phyloP scores from a whole-genome alignment of 2,888 invertebrate species.

The Lydus trimaculatus region DNA sequence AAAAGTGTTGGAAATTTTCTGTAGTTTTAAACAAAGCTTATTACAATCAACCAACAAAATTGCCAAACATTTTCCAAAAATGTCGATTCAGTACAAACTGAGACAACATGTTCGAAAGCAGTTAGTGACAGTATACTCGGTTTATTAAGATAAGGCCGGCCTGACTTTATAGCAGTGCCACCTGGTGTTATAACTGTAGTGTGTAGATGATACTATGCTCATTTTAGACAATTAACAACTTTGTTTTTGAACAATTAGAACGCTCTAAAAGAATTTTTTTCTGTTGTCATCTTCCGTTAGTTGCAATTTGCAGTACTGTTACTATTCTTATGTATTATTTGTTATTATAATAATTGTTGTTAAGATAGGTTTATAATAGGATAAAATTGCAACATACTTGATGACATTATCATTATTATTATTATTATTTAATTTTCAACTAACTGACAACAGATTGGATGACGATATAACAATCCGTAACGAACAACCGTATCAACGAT shows the following conservation, averaged over 20 bases:
- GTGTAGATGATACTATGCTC: neutral
- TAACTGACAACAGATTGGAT: neutral
- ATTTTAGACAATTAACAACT: neutral
- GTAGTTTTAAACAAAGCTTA: too few species aligned
- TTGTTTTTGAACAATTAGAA: neutral
- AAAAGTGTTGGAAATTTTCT: too few species aligned
- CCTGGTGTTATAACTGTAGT: too few species aligned
- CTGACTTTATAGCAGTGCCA: too few species aligned
- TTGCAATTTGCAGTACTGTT: neutral
- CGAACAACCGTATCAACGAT: conserved; percentile 29
- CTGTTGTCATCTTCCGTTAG: neutral
- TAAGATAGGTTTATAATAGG: neutral
- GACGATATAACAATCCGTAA: conserved; percentile 15
- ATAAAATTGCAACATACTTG: neutral
- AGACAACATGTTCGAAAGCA: too few species aligned
- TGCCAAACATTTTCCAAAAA: too few species aligned
- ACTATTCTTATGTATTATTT: neutral
- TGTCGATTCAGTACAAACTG: too few species aligned
- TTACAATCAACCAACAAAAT: too few species aligned
- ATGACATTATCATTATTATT: neutral
- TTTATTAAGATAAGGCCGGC: too few species aligned
- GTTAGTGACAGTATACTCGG: too few species aligned
- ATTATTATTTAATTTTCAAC: neutral
- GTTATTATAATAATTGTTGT: neutral
- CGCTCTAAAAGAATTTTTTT: neutral